These are phyloP conservation scores for Margaritifera margaritifera DNA, from an alignment of 2,888 invertebrate species.

Conservation along the genomic window DNA sequence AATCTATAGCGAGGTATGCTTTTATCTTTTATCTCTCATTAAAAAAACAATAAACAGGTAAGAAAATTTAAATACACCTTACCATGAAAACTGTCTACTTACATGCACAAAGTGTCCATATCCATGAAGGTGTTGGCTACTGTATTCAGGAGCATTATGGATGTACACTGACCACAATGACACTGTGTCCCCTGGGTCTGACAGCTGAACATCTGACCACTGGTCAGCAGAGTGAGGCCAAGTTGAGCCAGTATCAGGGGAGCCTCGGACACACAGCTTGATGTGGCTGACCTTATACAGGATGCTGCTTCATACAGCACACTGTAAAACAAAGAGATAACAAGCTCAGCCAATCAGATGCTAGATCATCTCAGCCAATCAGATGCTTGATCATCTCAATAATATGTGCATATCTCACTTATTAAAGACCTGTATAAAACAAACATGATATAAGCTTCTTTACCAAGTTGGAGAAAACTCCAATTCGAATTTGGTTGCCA, in stretches of 20 bases:
- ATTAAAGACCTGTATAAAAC: too few species aligned
- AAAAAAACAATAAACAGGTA: too few species aligned
- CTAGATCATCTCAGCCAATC: too few species aligned
- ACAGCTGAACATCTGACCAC: constrained; percentile 17
- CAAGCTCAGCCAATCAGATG: too few species aligned
- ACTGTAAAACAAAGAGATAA: constrained; percentile 12
- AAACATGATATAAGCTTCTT: too few species aligned
- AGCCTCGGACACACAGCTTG: constrained; percentile 10
- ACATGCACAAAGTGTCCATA: constrained; percentile 25
- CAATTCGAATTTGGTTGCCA: too few species aligned
- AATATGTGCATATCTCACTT: too few species aligned
- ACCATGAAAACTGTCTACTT: background rate
- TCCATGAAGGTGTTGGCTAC: constrained; percentile 20
- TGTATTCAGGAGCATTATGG: constrained; percentile 21
- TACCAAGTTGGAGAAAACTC: too few species aligned
- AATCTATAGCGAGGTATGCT: too few species aligned
- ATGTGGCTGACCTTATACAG: constrained; percentile 24
- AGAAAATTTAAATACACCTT: too few species aligned
- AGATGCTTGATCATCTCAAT: too few species aligned
- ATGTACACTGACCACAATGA: constrained; percentile 31
- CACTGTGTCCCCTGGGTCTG: constrained; percentile 13
- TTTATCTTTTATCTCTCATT: too few species aligned
- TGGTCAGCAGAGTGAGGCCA: constrained; percentile 18
- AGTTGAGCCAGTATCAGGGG: constrained; percentile 14
- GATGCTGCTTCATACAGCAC: constrained; percentile 17